phyloP scores from a whole-genome alignment of 92 coral and sea anemone species.

The Desmophyllum pertusum region DNA sequence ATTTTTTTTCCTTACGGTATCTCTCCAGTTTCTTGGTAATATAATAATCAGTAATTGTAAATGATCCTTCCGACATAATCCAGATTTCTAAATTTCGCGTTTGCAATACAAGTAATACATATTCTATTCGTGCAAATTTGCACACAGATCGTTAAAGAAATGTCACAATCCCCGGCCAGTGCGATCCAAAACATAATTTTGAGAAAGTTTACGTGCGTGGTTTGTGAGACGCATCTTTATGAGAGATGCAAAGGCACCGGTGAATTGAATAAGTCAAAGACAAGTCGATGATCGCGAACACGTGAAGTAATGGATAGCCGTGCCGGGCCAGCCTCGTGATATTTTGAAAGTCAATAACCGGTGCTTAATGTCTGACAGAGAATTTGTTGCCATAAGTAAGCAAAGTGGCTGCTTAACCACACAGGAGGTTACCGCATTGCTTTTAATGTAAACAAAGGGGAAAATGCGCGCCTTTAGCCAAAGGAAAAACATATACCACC shows the following conservation, averaged over 20 bases:
- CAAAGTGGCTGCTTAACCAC: slow-evolving; percentile 19
- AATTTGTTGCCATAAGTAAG: not conserved
- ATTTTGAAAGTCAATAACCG: slow-evolving; percentile 24
- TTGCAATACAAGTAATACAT: no score
- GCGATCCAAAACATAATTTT: not conserved
- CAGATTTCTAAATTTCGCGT: not conserved
- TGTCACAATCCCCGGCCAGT: not conserved
- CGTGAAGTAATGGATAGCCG: not conserved
- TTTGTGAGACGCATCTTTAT: no score
- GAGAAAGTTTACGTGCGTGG: no score
- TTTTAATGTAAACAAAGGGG: slow-evolving; percentile 4
- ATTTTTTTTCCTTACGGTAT: no score
- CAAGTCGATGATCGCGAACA: not conserved
- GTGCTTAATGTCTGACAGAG: not conserved
- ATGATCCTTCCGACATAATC: not conserved
- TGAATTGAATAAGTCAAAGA: no score
- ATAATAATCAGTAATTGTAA: not conserved
- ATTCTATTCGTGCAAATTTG: not conserved
- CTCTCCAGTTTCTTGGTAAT: not conserved
- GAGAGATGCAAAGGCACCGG: no score
- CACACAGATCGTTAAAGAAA: not conserved
- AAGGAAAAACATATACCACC: not conserved
- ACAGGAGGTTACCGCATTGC: slow-evolving; percentile 8
- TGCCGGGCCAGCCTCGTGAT: slow-evolving; percentile 8
- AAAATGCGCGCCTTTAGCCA: not conserved